A percentile compares a stretch with the other conserved stretches of the same genome.
Evolutionary conservation across 2,113 vertebrate genomes (phyloP).

Genomic region (Ariopsis seemanni): DNA sequence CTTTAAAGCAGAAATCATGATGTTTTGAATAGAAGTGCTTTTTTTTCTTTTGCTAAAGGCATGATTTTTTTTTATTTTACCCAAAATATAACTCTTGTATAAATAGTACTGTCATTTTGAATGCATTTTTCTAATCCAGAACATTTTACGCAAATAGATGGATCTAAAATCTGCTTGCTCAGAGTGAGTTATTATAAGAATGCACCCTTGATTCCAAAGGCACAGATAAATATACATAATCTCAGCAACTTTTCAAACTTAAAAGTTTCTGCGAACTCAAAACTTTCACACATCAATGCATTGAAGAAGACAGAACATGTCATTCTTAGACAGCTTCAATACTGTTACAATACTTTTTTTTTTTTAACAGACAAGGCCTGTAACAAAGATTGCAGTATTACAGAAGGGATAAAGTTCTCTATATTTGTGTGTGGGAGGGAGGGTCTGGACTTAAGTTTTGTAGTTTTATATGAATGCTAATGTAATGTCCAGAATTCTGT

Average conservation of each 20-base stretch:
- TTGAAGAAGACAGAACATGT: neutral
- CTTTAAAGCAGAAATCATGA: neutral
- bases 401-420: neutral
- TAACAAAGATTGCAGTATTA: neutral
- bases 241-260: neutral
- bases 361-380: neutral
- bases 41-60: neutral
- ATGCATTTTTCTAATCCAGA: neutral
- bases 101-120: neutral
- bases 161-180: neutral
- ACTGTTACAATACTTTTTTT: neutral
- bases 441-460: too few relatives aligned
- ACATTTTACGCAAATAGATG: neutral
- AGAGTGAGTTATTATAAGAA: constrained; percentile 3
- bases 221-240: neutral
- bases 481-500: constrained; percentile 59
- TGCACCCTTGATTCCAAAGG: neutral
- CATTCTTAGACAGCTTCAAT: constrained; percentile 17
- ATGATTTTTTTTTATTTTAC: neutral
- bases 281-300: neutral
- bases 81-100: neutral
- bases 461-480: constrained; percentile 55
- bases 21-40: neutral
- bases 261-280: neutral
- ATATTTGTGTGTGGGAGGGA: neutral